Base-by-base conservation (phyloP, 2,797 vertebrate species). In the Poeciliopsis paucimaculata region DNA sequence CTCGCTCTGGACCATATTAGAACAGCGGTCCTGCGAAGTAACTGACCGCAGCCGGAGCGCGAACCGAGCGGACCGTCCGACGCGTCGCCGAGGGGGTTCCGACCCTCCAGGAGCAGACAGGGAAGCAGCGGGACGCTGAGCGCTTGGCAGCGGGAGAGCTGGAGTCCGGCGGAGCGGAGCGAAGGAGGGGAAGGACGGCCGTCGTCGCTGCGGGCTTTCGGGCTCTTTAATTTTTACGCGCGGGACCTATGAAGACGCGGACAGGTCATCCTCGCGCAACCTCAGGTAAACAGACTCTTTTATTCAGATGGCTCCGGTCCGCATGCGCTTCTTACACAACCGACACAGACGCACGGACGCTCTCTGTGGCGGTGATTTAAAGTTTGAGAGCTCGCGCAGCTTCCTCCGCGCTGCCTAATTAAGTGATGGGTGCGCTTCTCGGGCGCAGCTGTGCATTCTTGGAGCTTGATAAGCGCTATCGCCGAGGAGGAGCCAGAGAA, bases 171-270 rank as follows among this genome's bases (percentile, higher is more conserved):
- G n/a, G 39, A 75, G 53, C 20, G 20, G 34, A 73, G 18, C 55
- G 47, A 20, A 72, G 43, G 20, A 43, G 66, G 31, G 7, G 60
- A 13, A 5, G n/a, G n/a, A 57, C 5, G 64, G 49, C 49, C 23
- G 5, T n/a, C 11, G 23, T 57, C 26, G 78, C 62, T 70, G 36
- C 75, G 47, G 47, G 2, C 11, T 66, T 41, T 64, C 81, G 76
- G 82, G 85, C 80, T 41, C 84, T 82, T 36, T 68, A 68, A 39
- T 71, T 46, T 46, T 62, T 79, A 41, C 82, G 75, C 86, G 72
- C 88, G 45, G 91, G 88, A 89, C 91, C 88, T 84, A 94, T 94
- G 93, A 93, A 73, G 93, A 85, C 88, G 76, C 85, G 43, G 60
- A 73, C 49, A 36, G 86, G 60, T 20, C 86, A 83, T 80, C 75